Conservation (phyloP, 2,797 vertebrate genomes). For the Nasua narica region DNA sequence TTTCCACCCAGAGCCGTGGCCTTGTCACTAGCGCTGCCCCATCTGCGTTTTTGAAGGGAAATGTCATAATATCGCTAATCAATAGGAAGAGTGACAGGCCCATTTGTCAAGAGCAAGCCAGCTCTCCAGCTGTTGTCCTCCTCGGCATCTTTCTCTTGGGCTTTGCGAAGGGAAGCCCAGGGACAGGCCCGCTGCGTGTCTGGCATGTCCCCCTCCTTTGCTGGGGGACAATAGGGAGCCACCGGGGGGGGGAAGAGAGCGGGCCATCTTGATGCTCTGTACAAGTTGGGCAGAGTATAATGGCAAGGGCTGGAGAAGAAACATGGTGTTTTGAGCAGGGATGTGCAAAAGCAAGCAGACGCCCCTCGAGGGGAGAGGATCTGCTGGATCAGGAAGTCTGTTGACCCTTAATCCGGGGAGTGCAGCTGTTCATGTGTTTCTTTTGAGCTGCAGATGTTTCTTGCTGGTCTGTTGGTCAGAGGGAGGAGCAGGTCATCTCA, state of each 20-base stretch:
- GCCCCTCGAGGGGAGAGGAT: conserved; percentile 40
- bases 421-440: conserved; percentile 71
- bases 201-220: neutral
- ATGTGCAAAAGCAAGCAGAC: conserved; percentile 51
- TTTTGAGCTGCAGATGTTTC: conserved; percentile 81
- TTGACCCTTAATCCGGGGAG: conserved; percentile 77
- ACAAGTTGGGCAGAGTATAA: neutral
- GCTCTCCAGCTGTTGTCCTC: conserved; percentile 83
- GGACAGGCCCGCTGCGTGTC: conserved; percentile 11
- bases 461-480: conserved; percentile 73
- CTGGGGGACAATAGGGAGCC: neutral
- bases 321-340: conserved; percentile 57
- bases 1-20: conserved; percentile 72
- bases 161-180: conserved; percentile 58
- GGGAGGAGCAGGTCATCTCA: conserved; percentile 75
- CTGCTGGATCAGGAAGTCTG: conserved; percentile 70
- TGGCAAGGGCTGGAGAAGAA: conserved; percentile 67
- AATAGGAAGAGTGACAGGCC: conserved; percentile 86
- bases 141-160: conserved; percentile 65
- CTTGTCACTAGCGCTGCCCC: conserved; percentile 80
- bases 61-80: conserved; percentile 89
- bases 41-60: conserved; percentile 88
- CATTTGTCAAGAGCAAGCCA: conserved; percentile 87
- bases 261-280: neutral
- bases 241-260: neutral